A percentile compares a stretch with the other conserved stretches of the same genome.
Conservation (phyloP, 1,140 invertebrate species). For the Anastrepha ludens region DNA sequence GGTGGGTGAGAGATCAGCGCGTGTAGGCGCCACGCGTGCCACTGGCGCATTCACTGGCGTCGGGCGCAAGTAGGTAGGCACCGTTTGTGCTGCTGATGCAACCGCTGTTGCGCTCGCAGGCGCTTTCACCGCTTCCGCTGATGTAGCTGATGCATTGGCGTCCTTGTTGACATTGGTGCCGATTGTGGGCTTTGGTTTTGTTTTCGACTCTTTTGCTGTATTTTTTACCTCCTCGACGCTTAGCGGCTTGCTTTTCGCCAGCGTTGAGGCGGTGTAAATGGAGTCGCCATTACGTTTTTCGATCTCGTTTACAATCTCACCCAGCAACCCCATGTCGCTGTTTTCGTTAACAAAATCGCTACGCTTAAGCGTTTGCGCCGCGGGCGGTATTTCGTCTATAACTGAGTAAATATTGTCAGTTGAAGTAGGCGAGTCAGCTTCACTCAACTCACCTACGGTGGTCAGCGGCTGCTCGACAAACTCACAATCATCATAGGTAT, state of each 20-base stretch:
- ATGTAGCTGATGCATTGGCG: constrained; percentile 53
- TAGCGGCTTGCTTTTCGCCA: constrained; percentile 74
- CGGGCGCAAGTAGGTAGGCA: constrained; percentile 84
- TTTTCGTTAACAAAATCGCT: constrained; percentile 70
- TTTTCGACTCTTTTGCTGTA: constrained; percentile 31
- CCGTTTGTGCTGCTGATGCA: constrained; percentile 78
- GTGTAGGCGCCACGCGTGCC: constrained; percentile 81
- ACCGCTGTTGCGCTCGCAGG: constrained; percentile 62
- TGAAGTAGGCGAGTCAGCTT: constrained; percentile 69
- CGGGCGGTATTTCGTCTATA: constrained; percentile 83
- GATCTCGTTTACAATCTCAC: constrained; percentile 90
- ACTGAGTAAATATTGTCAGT: constrained; percentile 89
- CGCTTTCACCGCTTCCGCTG: constrained; percentile 54
- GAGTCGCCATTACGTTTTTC: constrained; percentile 89
- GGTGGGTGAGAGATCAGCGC: constrained; percentile 73
- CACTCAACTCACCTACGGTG: constrained; percentile 78
- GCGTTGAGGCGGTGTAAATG: constrained; percentile 86
- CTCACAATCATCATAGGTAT: constrained; percentile 86
- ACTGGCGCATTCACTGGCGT: constrained; percentile 80
- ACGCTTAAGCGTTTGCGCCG: constrained; percentile 69
- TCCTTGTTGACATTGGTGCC: constrained; percentile 72
- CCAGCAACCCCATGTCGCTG: constrained; percentile 81
- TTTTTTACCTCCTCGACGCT: constrained; percentile 35
- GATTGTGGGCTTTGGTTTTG: constrained; percentile 75
- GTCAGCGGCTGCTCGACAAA: constrained; percentile 79